Evolutionary conservation across 2,797 vertebrate species (phyloP), one percentile per base, ranked within the genome.

Genomic region (Aulostomus chinensis): DNA sequence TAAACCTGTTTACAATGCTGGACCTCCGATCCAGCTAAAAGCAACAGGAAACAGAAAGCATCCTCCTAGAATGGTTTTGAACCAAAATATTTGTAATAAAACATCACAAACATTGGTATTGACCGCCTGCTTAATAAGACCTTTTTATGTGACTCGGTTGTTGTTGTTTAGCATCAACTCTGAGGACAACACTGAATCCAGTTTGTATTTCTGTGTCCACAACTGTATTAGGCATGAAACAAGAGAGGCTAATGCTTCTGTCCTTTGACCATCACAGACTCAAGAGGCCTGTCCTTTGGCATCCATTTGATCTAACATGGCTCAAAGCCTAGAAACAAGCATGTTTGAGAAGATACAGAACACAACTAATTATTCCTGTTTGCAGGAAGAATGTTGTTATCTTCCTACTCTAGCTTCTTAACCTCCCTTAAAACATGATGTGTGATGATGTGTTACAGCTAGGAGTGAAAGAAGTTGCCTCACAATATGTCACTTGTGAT

Each of bases 161-260:
- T 28, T 28, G 21, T 13, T 39, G 42, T 33, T 35, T 41, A 33
- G 40, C 37, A 38, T 33, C 0, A 48, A 37, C 33, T 31, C 30
- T 36, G 13, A 9, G 26, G 41, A 55, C 17, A 42, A 56, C 46
- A 47, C 15, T 45, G 38, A 52, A 12, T 26, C 45, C 20, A 47
- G 29, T 65, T 52, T 57, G 25, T 12, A 5, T 72, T 53, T 47
- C 45, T 38, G 22, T 76, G 62, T 65, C 42, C 58, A 63, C 18
- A 63, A 53, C 22, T 52, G 58, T 25, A 37, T 11, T 9, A 29
- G 12, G 31, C 24, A 13, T 21, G 33, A 42, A 41, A 38, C 40
- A 43, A 36, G 37, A 59, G 40, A 25, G 21, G 18, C 35, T 53
- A 26, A 68, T 31, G 24, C 40, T 41, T 22, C 34, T 50, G 46